phyloP scores from a whole-genome alignment of 2,113 vertebrate genomes.

The Meriones unguiculatus region DNA sequence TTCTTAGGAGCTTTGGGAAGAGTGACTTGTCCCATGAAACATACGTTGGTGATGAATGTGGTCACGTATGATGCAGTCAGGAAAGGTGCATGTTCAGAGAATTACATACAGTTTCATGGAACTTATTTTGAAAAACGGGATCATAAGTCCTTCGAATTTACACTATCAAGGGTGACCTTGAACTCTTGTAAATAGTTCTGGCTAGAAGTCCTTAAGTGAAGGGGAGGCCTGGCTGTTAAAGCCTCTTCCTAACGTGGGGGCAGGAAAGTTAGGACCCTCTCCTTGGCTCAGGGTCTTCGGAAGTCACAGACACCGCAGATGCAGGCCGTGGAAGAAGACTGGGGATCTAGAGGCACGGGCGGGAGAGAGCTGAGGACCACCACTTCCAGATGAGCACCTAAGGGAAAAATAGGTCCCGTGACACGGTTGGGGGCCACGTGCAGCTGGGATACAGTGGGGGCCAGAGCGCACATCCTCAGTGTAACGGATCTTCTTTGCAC shows the following conservation, averaged over 20 bases:
- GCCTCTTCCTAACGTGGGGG: not conserved
- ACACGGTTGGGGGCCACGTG: not conserved
- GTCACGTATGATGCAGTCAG: not conserved
- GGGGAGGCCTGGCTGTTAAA: not conserved
- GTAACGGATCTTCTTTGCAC: not conserved
- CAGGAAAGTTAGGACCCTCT: not conserved
- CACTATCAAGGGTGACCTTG: not conserved
- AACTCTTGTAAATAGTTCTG: not conserved
- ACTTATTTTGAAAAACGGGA: not conserved
- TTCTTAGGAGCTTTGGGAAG: not conserved
- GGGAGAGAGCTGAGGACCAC: not conserved
- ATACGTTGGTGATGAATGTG: not conserved
- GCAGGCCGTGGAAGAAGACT: not conserved
- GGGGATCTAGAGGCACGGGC: not conserved
- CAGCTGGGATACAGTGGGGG: not conserved
- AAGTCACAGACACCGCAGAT: slow-evolving; percentile 24
- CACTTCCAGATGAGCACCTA: not conserved
- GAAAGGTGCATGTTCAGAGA: not conserved
- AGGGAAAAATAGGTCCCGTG: not conserved
- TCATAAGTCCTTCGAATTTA: not conserved
- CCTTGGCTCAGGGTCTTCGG: not conserved
- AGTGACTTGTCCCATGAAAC: not conserved
- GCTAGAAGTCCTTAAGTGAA: not conserved
- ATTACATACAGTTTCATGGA: not conserved
- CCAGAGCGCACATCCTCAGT: not conserved